phyloP scores from a whole-genome alignment of 2,113 vertebrate species.

The Thamnophis sirtalis region DNA sequence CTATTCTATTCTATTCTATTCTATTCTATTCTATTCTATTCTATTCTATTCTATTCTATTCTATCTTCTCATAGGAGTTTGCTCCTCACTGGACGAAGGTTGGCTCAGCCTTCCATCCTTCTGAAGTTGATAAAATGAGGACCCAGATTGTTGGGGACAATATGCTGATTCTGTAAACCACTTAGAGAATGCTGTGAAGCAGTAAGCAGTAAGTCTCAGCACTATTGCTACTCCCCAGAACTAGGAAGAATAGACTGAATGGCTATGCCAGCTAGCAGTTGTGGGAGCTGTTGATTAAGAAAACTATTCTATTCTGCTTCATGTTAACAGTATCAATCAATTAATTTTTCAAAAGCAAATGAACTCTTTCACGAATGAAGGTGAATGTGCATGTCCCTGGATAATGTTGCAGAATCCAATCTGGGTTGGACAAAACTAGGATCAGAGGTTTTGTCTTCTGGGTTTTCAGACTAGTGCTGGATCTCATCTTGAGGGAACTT shows the following conservation, averaged over 20 bases:
- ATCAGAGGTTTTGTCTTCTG: background rate
- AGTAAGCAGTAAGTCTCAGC: background rate
- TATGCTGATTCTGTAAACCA: background rate
- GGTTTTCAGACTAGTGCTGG: too few relatives aligned
- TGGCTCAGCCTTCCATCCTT: background rate
- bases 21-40: too few relatives aligned
- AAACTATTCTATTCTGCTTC: background rate
- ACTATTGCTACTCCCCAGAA: background rate
- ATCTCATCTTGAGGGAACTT: too few relatives aligned
- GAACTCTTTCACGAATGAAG: background rate
- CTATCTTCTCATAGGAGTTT: background rate
- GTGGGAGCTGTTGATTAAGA: background rate
- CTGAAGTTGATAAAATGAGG: background rate
- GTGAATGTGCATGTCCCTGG: background rate
- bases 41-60: too few relatives aligned
- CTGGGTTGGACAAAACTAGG: background rate
- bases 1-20: too few relatives aligned
- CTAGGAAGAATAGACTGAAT: background rate
- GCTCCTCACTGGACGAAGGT: background rate
- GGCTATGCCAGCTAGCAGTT: background rate
- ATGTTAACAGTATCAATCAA: rapidly evolving
- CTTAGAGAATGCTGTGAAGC: background rate
- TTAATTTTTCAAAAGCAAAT: constrained; percentile 7
- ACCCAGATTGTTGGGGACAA: background rate
- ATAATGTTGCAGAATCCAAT: background rate